Percentiles rank a stretch among this genome's conserved stretches.
These are phyloP conservation scores for Morelia viridis DNA, from an alignment of 2,797 vertebrate genomes.

Conservation along the genomic window DNA sequence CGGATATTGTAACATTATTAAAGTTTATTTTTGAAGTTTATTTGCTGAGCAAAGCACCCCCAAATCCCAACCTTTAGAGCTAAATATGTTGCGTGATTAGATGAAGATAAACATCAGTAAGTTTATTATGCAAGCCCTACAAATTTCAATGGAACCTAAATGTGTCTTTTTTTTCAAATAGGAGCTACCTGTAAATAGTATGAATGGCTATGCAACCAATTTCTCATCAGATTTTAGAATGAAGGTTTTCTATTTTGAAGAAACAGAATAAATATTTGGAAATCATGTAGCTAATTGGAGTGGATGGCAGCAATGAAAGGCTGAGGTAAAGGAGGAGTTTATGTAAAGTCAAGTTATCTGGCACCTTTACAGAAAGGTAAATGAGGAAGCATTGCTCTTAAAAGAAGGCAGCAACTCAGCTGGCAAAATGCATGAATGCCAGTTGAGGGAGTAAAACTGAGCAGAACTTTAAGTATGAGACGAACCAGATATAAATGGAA, in stretches of 20 bases:
- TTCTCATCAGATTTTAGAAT: not conserved
- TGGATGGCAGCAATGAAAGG: slow-evolving; percentile 31
- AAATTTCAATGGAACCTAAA: not conserved
- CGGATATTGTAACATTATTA: not conserved
- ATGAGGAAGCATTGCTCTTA: slow-evolving; percentile 12
- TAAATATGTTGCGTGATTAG: not conserved
- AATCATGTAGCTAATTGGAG: not conserved
- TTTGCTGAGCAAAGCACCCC: not conserved
- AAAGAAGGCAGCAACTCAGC: slow-evolving; percentile 35
- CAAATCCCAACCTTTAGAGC: not conserved
- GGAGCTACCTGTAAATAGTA: not conserved
- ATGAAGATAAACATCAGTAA: not conserved
- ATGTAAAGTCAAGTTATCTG: slow-evolving; percentile 16
- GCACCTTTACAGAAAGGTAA: slow-evolving; percentile 35
- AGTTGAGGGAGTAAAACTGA: slow-evolving; percentile 13
- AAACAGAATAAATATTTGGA: slow-evolving; percentile 30
- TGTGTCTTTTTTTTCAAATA: not conserved
- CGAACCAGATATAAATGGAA: not conserved
- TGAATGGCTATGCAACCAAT: not conserved
- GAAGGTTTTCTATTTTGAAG: not conserved
- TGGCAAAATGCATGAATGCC: not conserved
- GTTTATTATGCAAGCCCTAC: not conserved
- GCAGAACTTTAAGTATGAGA: not conserved
- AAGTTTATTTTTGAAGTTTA: not conserved
- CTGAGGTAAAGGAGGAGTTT: slow-evolving; percentile 42